Base-by-base conservation (phyloP, 2,888 invertebrate species). In the Zygaena filipendulae region DNA sequence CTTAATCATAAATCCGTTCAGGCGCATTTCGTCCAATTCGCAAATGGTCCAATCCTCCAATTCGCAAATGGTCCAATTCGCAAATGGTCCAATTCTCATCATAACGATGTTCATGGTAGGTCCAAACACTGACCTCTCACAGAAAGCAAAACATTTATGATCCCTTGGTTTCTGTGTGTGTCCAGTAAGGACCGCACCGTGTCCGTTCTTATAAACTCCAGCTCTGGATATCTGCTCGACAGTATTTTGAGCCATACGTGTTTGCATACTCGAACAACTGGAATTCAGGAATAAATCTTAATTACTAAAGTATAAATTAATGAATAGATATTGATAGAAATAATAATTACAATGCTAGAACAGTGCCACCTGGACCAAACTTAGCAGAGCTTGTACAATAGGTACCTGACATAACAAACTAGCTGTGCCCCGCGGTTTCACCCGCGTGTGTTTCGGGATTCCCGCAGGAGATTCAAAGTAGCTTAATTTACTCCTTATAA, bases 101-200 rank as follows among this genome's bases (percentile, higher is more conserved):
- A n/a, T n/a, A n/a, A n/a, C n/a, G n/a, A n/a, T n/a, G n/a, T n/a
- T n/a, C n/a, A n/a, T 16, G 7, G 16, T 16, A 16, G 16, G 16
- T 16, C 4, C 7, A 16, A 22, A 11, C 8, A 43, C 35, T 38
- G 58, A 53, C 87, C 90, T 57, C 83, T 85, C 1, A 90, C 69
- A 35, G 83, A 82, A 2, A 90, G 72, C 12, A 90, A 61, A 2
- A 89, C 85, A 38, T 88, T 85, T 37, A 90, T 84, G 35, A 90
- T 85, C 6, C 89, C 90, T 43, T 88, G 88, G 53, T 90, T 90
- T 33, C 88, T 71, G 29, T 84, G 84, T 0, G 90, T 90, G 48
- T 90, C 90, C 26, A 89, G 81, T 3, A 89, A 61, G 0, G 87
- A 85, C 3, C 90, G 80, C 16, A 89, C 75, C 19, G 86, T 85